A percentile compares a stretch with the other conserved stretches of the same genome.
Conservation (phyloP, 2,113 vertebrate species). For the Macrotis lagotis region DNA sequence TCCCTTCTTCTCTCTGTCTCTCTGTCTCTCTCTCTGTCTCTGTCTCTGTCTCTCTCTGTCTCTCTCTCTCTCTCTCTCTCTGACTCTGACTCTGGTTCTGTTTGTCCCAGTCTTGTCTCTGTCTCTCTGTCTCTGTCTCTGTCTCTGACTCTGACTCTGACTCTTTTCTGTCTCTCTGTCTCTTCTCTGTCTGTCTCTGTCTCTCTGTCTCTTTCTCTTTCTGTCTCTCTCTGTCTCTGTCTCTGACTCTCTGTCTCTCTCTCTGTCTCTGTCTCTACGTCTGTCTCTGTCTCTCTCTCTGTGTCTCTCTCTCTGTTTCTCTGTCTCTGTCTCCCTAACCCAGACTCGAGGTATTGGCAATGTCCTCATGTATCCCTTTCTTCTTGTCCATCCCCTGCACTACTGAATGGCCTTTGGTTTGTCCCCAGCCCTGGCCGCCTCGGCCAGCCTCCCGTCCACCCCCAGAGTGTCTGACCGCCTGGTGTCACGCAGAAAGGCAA, state of each 20-base stretch:
- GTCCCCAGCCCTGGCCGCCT: conserved; percentile 57
- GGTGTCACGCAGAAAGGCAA: conserved; percentile 84
- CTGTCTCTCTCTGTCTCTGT: not conserved
- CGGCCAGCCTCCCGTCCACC: conserved; percentile 77
- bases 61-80: not conserved
- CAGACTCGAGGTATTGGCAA: conserved; percentile 58
- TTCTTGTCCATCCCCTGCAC: conserved; percentile 41
- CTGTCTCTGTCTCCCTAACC: accelerated
- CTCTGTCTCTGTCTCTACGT: too few relatives aligned
- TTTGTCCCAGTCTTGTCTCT: too few relatives aligned
- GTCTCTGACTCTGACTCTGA: not conserved
- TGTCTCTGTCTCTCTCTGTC: not conserved
- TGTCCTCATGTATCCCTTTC: conserved; percentile 70
- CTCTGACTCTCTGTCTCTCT: not conserved
- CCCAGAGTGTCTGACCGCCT: conserved; percentile 75
- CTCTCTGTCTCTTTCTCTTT: not conserved
- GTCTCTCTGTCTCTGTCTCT: not conserved
- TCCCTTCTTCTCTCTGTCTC: not conserved
- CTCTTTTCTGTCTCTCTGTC: not conserved
- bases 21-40: not conserved
- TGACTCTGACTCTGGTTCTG: not conserved
- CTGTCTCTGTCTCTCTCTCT: too few relatives aligned
- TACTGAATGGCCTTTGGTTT: conserved; percentile 65
- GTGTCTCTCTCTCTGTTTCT: too few relatives aligned
- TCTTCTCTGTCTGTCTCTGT: not conserved